Conservation (phyloP, 2,113 vertebrate genomes). For the Piliocolobus tephrosceles region DNA sequence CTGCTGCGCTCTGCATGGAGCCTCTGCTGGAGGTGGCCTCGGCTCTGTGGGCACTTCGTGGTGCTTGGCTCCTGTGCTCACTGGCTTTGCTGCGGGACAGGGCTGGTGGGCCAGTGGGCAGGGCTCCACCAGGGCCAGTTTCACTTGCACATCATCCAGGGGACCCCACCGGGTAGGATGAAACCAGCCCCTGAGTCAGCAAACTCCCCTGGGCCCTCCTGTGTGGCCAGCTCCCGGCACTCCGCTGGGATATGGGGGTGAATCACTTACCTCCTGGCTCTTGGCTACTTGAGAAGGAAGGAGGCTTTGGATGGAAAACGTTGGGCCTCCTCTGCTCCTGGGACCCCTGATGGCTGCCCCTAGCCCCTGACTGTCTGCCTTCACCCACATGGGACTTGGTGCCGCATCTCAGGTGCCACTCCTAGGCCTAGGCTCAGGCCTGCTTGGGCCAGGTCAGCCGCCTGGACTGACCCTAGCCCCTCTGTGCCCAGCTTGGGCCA, state of each 20-base stretch:
- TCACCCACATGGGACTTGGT: no score
- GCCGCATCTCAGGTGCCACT: no score
- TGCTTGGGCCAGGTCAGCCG: neutral
- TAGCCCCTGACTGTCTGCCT: no score
- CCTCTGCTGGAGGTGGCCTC: neutral
- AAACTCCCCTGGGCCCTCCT: neutral
- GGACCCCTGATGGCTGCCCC: neutral
- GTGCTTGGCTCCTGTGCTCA: accelerated
- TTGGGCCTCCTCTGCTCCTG: neutral
- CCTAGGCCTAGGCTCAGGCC: no score
- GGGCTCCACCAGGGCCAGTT: neutral
- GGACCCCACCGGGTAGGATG: neutral
- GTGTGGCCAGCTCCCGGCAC: neutral
- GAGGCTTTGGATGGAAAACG: neutral
- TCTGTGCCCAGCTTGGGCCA: neutral
- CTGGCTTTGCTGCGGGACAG: accelerated
- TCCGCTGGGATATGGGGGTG: no score
- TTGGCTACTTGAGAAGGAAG: neutral
- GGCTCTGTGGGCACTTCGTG: accelerated
- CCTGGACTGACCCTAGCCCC: neutral
- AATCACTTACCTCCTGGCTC: neutral
- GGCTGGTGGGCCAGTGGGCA: no score
- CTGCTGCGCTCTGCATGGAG: accelerated
- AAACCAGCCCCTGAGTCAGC: neutral
- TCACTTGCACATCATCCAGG: neutral